Percentiles rank a stretch among this genome's conserved stretches.
These are phyloP conservation scores for Phthorimaea operculella DNA, from an alignment of 1,140 invertebrate species.

Conservation along the genomic window DNA sequence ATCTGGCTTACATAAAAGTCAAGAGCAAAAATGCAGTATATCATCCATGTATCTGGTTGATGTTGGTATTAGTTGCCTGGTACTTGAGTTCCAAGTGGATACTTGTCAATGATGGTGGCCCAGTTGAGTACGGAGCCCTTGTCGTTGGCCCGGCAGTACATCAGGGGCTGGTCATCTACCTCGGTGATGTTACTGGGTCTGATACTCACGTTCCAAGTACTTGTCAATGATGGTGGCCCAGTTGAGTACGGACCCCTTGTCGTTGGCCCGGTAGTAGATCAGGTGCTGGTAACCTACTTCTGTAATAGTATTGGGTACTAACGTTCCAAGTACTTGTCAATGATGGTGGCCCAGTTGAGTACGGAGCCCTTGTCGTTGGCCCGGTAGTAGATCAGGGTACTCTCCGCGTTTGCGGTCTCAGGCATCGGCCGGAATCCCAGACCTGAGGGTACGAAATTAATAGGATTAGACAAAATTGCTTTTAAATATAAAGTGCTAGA, in stretches of 20 bases:
- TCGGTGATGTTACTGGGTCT: too few species aligned
- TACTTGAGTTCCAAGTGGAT: constrained; percentile 76
- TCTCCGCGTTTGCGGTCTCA: constrained; percentile 86
- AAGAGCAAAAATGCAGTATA: too few species aligned
- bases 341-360: constrained; percentile 80
- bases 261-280: constrained; percentile 89
- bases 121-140: constrained; percentile 83
- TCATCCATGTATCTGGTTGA: too few species aligned
- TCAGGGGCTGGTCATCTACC: too few species aligned
- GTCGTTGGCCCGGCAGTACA: constrained; percentile 81
- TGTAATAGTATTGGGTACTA: too few species aligned
- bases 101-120: constrained; percentile 78
- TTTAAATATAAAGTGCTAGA: too few species aligned
- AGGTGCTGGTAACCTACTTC: too few species aligned
- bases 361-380: constrained; percentile 81
- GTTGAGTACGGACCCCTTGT: constrained; percentile 80
- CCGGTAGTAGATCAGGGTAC: constrained; percentile 94
- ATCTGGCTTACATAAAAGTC: too few species aligned
- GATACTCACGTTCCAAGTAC: constrained; percentile 76
- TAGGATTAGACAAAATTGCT: too few species aligned
- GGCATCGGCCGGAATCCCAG: constrained; percentile 95
- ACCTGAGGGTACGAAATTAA: constrained; percentile 62
- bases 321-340: constrained; percentile 80
- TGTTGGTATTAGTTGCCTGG: too few species aligned
- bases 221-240: constrained; percentile 81